phyloP scores from a whole-genome alignment of 2,888 invertebrate species.

The Herminia tarsipennalis region DNA sequence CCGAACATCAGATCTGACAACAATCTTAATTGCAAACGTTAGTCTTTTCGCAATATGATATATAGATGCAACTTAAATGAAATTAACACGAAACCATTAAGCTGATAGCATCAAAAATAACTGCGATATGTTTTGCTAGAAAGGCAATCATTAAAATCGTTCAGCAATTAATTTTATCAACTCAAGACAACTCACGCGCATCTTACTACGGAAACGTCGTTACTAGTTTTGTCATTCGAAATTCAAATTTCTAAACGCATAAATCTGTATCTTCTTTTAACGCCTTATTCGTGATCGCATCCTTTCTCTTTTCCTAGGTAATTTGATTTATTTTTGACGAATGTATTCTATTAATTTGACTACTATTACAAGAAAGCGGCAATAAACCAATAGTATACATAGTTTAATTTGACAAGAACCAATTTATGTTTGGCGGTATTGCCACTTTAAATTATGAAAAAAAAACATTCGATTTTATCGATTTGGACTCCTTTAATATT shows the following conservation, averaged over 20 bases:
- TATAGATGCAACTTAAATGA: constrained; percentile 2
- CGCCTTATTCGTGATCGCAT: constrained; percentile 31
- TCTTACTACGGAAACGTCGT: constrained; percentile 35
- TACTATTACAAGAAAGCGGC: constrained; percentile 43
- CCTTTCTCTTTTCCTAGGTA: constrained; percentile 54
- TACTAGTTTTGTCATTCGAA: constrained; percentile 55
- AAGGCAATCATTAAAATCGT: constrained; percentile 26
- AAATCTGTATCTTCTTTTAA: constrained; percentile 57
- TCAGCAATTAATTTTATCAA: constrained; percentile 41
- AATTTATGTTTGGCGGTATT: constrained; percentile 36
- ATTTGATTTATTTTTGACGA: constrained; percentile 48
- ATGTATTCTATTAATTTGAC: constrained; percentile 36
- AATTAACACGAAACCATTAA: constrained; percentile 9
- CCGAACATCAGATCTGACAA: too few species aligned
- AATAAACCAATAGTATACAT: constrained; percentile 50
- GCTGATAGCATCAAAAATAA: constrained; percentile 11
- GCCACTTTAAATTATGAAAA: constrained; percentile 32
- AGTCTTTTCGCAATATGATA: constrained; percentile 6
- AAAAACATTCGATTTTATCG: constrained; percentile 20
- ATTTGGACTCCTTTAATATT: constrained; percentile 25
- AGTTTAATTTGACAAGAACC: constrained; percentile 43
- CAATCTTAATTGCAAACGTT: neutral
- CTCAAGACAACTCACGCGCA: constrained; percentile 19
- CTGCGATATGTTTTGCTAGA: constrained; percentile 11
- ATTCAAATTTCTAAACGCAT: constrained; percentile 63